Evolutionary conservation across 2,797 vertebrate genomes (phyloP), one percentile per base, ranked within the genome.

Genomic region (Cygnus olor): DNA sequence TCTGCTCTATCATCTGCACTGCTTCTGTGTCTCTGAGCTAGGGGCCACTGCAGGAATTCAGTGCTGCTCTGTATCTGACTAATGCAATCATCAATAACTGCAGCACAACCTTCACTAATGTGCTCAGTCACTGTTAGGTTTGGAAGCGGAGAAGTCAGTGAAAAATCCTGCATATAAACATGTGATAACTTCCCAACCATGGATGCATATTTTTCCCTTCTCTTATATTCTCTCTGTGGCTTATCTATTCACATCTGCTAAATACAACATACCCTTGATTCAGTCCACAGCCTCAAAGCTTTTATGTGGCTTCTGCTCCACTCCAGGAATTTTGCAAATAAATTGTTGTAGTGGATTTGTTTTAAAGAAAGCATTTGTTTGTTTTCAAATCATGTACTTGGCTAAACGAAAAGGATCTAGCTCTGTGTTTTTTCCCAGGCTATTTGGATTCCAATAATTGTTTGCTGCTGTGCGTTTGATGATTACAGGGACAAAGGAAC

Each of bases 311-410:
- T 91, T 79, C 78, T 94, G 56, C 85, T 81, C 51, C 32, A 47
- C 73, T 90, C 42, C 17, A 87, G 73, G 73, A 89, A 85, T 82
- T 91, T 77, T 79, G 36, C 60, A 95, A 96, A 88, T 73, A 85
- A 91, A 87, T 73, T 2, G 3, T 40, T 63, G 18, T 10, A 40
- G 56, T 85, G 56, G 30, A 53, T 94, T 84, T 86, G 38, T 88
- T 96, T 93, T 81, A 71, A 91, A 79, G 45, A 79, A 88, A 79
- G 45, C 64, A 40, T 77, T 91, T 95, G 70, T 89, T 91, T 88
- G 79, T 83, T 92, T 96, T 82, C 87, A 91, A 73, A 79, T 38
- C 38, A 30, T 63, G 20, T 11, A 58, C 24, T 86, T 81, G 73
- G 51, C 83, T 84, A 80, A 90, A 86, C 11, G 27, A 69, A 88